A percentile compares a stretch with the other conserved stretches of the same genome.
These are phyloP conservation scores for Indri indri DNA, from an alignment of 2,113 vertebrate genomes.

Conservation along the genomic window DNA sequence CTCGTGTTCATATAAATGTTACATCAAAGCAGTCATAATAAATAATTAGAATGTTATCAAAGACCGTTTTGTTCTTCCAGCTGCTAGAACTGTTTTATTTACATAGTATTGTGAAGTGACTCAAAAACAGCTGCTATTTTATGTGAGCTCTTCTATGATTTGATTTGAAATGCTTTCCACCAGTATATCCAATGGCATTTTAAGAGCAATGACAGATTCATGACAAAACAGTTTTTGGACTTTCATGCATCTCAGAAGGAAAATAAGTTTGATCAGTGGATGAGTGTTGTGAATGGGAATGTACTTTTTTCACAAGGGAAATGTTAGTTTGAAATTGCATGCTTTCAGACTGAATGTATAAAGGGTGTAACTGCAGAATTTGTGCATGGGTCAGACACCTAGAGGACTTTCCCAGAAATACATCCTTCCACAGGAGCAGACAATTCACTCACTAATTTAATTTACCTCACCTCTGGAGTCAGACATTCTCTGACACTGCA, in stretches of 20 bases:
- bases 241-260: constrained; percentile 21
- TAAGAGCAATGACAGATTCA: constrained; percentile 47
- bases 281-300: background rate
- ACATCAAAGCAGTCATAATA: constrained; percentile 72
- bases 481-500: background rate
- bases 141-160: constrained; percentile 57
- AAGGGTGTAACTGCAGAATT: background rate
- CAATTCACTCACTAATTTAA: background rate
- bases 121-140: constrained; percentile 71
- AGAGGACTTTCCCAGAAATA: background rate
- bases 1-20: constrained; percentile 69
- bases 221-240: constrained; percentile 58
- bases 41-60: constrained; percentile 68
- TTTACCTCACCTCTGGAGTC: background rate
- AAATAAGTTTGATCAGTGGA: constrained; percentile 19
- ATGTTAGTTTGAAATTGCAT: background rate
- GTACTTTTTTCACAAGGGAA: background rate
- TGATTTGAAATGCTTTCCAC: constrained; percentile 70
- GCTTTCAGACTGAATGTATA: background rate
- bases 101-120: constrained; percentile 48
- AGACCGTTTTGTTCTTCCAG: constrained; percentile 67
- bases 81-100: constrained; percentile 68
- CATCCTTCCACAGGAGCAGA: background rate
- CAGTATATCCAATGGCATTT: constrained; percentile 41
- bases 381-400: background rate